phyloP scores from a whole-genome alignment of 1,140 invertebrate species.

The Heliconius melpomene region DNA sequence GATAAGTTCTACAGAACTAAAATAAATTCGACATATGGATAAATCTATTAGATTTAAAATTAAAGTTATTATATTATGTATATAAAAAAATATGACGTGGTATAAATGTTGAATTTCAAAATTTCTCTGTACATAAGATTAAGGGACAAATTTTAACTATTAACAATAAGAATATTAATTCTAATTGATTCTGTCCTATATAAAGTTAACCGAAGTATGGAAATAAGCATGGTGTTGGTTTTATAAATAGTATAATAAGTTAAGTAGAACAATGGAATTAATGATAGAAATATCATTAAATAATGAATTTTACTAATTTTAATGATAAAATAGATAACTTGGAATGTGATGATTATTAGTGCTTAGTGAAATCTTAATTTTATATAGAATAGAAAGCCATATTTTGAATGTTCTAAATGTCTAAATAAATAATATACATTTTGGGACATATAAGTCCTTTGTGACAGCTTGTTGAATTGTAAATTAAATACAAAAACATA shows the following conservation, averaged over 20 bases:
- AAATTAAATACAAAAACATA: neutral
- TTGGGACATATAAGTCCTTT: neutral
- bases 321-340: constrained; percentile 9
- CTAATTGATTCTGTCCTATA: neutral
- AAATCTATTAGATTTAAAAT: neutral
- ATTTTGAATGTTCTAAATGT: neutral
- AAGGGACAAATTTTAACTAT: neutral
- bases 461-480: neutral
- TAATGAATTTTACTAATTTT: neutral
- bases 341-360: neutral
- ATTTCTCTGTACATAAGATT: neutral
- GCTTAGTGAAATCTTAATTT: constrained; percentile 3
- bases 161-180: neutral
- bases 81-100: neutral
- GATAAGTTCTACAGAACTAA: neutral
- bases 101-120: constrained; percentile 1
- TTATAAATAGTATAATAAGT: neutral
- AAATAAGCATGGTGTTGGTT: neutral
- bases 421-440: neutral
- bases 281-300: neutral
- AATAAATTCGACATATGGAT: neutral
- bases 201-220: neutral
- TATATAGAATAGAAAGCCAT: neutral
- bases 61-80: neutral
- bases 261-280: neutral